Evolutionary conservation across 2,113 vertebrate genomes (phyloP), one percentile per base, ranked within the genome.

Genomic region (Fulmarus glacialis): DNA sequence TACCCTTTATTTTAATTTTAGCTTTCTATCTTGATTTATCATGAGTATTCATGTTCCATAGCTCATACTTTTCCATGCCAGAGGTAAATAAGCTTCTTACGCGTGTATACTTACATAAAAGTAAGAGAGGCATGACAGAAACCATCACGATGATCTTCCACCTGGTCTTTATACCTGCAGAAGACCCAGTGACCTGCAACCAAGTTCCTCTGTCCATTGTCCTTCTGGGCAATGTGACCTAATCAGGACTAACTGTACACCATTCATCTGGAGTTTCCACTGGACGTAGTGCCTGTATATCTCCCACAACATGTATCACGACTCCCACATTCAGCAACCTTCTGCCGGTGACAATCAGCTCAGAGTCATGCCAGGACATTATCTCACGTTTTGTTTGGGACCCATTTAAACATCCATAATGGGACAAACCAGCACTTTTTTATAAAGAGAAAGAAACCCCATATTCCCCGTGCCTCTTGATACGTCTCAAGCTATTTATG

Each of bases 251-350:
- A 38, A 30, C 8, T 29, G 17, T 24, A 19, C 22, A 34, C 3
- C 20, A 26, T 77, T 48, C 52, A 29, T 6, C 8, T 26, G 32
- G 34, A 82, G 29, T 47, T 90, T 52, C 34, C 15, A 23, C 15
- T 21, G 53, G 22, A 53, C 13, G 6, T 4, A 27, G 5, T 27
- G 47, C 15, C 23, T 56, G 9, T 11, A 2, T 30, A 22, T 26
- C 6, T 66, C 19, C 38, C n/a, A 53, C 22, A 24, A 60, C 1
- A 52, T 18, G 30, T 26, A 26, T 30, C 58, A 48, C 0, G 0
- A 43, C 27, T 85, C 9, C 15, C 4, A 27, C 29, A 21, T 42
- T 47, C 29, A 74, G 8, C 8, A 63, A 4, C 7, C 7, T 47
- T 48, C 58, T 58, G 16, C 15, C 26, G 38, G 17, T 18, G 26